These are phyloP conservation scores for Phrynocephalus guinanensis DNA, from an alignment of 2,797 vertebrate genomes.

Conservation along the genomic window DNA sequence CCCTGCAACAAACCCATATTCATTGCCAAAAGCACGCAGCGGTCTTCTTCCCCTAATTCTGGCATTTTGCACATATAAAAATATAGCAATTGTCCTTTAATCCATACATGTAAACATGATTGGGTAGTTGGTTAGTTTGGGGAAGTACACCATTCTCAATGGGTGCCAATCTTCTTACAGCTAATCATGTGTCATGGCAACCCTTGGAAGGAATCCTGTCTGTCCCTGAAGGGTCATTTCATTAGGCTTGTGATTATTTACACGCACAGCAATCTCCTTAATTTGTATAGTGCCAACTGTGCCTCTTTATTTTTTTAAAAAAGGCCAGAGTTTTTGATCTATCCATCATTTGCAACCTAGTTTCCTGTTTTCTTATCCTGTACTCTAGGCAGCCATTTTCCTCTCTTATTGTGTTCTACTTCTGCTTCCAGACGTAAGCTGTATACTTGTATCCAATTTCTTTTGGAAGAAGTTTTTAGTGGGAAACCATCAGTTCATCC, in stretches of 20 bases:
- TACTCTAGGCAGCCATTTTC: conserved; percentile 7
- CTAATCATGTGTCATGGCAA: not conserved
- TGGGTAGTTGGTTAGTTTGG: not conserved
- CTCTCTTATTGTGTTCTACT: not conserved
- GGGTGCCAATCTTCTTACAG: not conserved
- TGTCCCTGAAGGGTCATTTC: not conserved
- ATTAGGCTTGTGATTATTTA: not conserved
- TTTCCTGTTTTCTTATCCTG: not conserved
- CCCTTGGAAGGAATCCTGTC: too few relatives aligned
- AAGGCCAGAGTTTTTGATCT: not conserved
- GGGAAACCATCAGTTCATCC: conserved; percentile 37
- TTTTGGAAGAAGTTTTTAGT: not conserved
- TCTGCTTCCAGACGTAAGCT: conserved; percentile 22
- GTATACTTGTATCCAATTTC: conserved; percentile 37
- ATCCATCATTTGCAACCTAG: not conserved
- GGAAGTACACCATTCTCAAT: not conserved
- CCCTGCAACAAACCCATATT: too few relatives aligned
- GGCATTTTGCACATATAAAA: not conserved
- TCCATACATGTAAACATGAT: not conserved
- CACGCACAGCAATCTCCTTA: not conserved
- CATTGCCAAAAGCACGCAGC: too few relatives aligned
- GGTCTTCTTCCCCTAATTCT: not conserved
- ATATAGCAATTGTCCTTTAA: not conserved
- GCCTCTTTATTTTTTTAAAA: not conserved
- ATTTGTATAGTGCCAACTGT: not conserved